Conservation (phyloP, 2,113 vertebrate genomes). For the Cinclus mexicanus region DNA sequence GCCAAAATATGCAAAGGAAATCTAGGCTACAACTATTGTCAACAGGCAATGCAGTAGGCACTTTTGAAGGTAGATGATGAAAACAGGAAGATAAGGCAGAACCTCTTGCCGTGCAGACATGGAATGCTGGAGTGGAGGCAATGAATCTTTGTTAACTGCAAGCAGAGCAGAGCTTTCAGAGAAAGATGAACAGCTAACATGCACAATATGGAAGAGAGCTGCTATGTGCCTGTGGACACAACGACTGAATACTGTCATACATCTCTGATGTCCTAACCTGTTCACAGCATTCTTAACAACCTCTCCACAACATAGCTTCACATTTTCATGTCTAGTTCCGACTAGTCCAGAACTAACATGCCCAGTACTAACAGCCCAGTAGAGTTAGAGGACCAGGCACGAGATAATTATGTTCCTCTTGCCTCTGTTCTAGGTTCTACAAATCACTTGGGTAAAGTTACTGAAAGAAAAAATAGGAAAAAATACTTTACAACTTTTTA, state of each 20-base stretch:
- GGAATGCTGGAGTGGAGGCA: neutral
- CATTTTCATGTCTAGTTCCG: neutral
- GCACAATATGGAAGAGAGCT: neutral
- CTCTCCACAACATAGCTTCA: neutral
- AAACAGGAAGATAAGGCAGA: neutral
- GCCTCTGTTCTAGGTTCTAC: neutral
- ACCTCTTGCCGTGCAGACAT: neutral
- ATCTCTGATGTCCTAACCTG: neutral
- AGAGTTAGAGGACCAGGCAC: neutral
- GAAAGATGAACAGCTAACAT: neutral
- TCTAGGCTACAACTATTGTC: neutral
- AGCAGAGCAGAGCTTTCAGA: neutral
- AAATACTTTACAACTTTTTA: neutral
- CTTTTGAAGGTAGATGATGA: neutral
- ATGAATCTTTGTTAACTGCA: slow-evolving; percentile 7
- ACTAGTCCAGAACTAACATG: neutral
- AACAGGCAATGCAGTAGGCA: neutral
- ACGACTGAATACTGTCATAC: neutral
- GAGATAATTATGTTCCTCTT: neutral
- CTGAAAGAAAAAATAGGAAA: neutral
- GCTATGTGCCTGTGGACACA: neutral
- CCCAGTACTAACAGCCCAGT: neutral
- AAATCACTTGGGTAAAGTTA: neutral
- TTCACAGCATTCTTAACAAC: neutral
- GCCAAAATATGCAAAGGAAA: neutral